Conservation (phyloP, 1,140 invertebrate species). For the Lepidurus apus region DNA sequence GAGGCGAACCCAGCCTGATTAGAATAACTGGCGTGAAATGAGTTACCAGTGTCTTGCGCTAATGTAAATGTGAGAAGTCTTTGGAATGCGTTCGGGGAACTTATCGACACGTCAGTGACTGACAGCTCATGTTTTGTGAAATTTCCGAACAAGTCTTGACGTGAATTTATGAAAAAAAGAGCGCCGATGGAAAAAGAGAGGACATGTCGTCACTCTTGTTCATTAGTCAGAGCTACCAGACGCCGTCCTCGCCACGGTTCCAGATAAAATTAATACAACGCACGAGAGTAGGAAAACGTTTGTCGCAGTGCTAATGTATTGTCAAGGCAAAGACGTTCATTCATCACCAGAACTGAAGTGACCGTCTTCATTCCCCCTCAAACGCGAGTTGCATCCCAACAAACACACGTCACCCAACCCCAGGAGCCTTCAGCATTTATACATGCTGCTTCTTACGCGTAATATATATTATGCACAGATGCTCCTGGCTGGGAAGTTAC, state of each 20-base stretch:
- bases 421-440: background rate
- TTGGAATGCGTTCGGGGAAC: background rate
- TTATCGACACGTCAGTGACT: background rate
- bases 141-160: background rate
- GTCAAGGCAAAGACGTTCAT: background rate
- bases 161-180: background rate
- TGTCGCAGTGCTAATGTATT: slow-evolving; percentile 10
- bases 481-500: background rate
- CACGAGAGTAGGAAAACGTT: background rate
- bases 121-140: background rate
- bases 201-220: slow-evolving; percentile 3
- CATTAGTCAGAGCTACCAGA: background rate
- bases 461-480: slow-evolving; percentile 7
- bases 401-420: background rate
- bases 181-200: background rate
- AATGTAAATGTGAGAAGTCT: background rate
- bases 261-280: background rate
- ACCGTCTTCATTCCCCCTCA: background rate
- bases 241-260: background rate
- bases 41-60: slow-evolving; percentile 2
- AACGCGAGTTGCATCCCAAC: background rate
- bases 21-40: slow-evolving; percentile 5
- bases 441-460: background rate
- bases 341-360: background rate
- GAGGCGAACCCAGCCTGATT: background rate